A percentile compares a stretch with the other conserved stretches of the same genome.
Evolutionary conservation across 2,797 vertebrate species (phyloP).

Genomic region (Ctenochaetus hawaiiensis): DNA sequence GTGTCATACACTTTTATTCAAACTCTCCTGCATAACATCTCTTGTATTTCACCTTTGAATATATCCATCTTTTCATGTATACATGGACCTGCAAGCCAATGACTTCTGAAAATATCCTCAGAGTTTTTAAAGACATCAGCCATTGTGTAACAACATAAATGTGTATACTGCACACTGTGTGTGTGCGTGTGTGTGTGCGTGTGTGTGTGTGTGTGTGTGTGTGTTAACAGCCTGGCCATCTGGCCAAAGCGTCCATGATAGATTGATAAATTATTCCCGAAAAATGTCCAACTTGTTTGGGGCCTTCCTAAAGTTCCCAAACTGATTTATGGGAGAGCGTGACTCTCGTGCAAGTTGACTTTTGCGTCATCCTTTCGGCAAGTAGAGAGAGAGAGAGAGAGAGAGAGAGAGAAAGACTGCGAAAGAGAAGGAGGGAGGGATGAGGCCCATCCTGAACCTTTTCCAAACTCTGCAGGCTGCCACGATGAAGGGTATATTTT

Average conservation of each 20-base stretch:
- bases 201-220: slow-evolving; percentile 6
- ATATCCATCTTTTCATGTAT: not conserved
- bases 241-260: slow-evolving; percentile 43
- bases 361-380: slow-evolving; percentile 64
- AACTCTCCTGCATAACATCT: not conserved
- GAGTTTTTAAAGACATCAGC: not conserved
- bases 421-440: slow-evolving; percentile 26
- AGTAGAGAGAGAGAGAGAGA: slow-evolving; percentile 43
- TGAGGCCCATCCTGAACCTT: slow-evolving; percentile 89
- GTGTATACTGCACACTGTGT: not conserved
- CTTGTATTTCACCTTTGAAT: slow-evolving; percentile 1
- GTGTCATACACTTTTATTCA: not conserved
- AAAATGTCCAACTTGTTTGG: slow-evolving; percentile 54
- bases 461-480: slow-evolving; percentile 90
- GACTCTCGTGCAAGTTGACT: slow-evolving; percentile 63
- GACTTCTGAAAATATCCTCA: not conserved
- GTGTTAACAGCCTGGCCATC: slow-evolving; percentile 27
- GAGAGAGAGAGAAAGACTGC: slow-evolving; percentile 21
- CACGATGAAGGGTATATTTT: slow-evolving; percentile 90
- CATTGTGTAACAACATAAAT: slow-evolving; percentile 32
- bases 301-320: slow-evolving; percentile 50
- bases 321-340: slow-evolving; percentile 70
- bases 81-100: not conserved
- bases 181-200: not conserved
- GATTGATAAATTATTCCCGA: slow-evolving; percentile 60